Evolutionary conservation across 2,888 invertebrate genomes (phyloP), one percentile per base, ranked within the genome.

Genomic region (Drosophila seclusa): DNA sequence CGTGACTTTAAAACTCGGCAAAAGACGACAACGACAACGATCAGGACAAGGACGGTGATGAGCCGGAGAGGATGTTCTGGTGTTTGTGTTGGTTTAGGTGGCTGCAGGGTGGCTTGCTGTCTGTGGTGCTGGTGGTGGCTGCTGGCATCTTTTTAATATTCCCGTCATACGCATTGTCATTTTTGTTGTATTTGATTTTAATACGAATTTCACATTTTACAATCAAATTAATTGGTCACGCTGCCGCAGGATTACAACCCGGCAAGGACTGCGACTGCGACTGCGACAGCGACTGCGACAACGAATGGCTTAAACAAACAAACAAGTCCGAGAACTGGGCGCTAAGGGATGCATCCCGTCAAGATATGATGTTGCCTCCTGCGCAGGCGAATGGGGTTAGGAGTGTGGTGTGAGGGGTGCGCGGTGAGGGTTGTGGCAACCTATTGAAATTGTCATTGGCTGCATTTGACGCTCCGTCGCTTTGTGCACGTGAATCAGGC

Each of bases 191-290:
- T 92, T 91, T 90, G 90, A 92, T 91, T 92, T 92, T 92, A 92
- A 92, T 92, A 91, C 92, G 84, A 90, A 90, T 91, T 92, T 92
- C 85, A 92, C 92, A 92, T 91, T 92, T 92, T 87, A 92, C 92
- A 92, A 92, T 92, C 90, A 92, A 92, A 92, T 92, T 92, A 92
- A 92, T 92, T 92, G 91, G 92, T 92, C 92, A 92, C 92, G 92
- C 91, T 90, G 87, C 83, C 83, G 83, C 87, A 87, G 90, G 87
- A 91, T 89, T 89, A 92, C 91, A 89, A 29, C 27, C 84, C 87
- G 55, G 42, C 69, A 67, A 65, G 83, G 63, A 66, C 68, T 52
- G 68, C 58, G 50, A 68, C 74, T 67, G 60, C 52, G 32, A 42
- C 59, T 7, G 31, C 32, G 18, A 31, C 31, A 45, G 36, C 61